Conservation (phyloP, 2,888 invertebrate species). For the Zaprionus lineosus region DNA sequence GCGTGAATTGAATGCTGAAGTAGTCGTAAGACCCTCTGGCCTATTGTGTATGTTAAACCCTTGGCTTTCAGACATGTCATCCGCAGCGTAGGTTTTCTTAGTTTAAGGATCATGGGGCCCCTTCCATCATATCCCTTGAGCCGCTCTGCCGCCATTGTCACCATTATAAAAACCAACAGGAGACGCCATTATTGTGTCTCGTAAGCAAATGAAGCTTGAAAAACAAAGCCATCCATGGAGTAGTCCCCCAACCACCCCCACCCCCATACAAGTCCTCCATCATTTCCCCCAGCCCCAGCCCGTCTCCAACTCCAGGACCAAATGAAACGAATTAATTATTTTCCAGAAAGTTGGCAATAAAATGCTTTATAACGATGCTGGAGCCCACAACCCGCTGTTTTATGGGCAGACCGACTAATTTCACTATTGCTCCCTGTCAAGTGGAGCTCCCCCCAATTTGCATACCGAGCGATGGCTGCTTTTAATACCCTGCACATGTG, state of each 20-base stretch:
- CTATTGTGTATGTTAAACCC: not conserved
- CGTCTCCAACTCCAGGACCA: too few species aligned
- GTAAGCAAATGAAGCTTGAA: slow-evolving; percentile 64
- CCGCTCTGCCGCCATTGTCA: slow-evolving; percentile 21
- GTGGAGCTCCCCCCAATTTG: slow-evolving; percentile 39
- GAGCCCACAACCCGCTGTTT: slow-evolving; percentile 49
- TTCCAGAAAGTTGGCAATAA: slow-evolving; percentile 56
- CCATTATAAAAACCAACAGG: slow-evolving; percentile 57
- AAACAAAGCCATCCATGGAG: slow-evolving; percentile 42
- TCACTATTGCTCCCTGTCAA: slow-evolving; percentile 45
- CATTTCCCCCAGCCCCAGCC: too few species aligned
- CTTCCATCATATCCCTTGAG: slow-evolving; percentile 28
- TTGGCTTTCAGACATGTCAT: too few species aligned
- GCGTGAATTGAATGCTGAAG: not conserved
- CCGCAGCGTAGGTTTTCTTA: too few species aligned
- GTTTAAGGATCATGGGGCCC: too few species aligned
- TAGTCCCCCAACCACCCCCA: too few species aligned
- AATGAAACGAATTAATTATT: slow-evolving; percentile 69
- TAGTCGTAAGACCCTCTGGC: too few species aligned
- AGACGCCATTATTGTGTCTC: slow-evolving; percentile 57
- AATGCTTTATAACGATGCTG: slow-evolving; percentile 54
- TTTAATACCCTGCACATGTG: slow-evolving; percentile 1
- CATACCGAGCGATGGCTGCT: slow-evolving; percentile 23
- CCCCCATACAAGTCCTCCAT: too few species aligned
- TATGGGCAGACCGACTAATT: slow-evolving; percentile 59